These are phyloP conservation scores for Drosophila funebris DNA, from an alignment of 1,140 invertebrate genomes.

Conservation along the genomic window DNA sequence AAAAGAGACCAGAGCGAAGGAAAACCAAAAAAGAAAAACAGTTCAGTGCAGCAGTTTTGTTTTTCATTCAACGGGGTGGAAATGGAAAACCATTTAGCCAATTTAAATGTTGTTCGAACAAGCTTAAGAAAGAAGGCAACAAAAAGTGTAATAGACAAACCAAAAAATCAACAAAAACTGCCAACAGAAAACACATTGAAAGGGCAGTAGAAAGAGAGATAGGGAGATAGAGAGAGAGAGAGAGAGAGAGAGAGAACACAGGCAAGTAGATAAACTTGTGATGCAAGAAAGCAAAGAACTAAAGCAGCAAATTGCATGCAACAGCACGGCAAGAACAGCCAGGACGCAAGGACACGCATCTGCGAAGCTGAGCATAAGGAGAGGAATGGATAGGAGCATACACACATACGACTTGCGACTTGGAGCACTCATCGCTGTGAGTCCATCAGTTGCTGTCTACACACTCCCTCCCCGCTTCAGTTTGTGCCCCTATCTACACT, in stretches of 20 bases:
- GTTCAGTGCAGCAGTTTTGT: background rate
- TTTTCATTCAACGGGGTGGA: conserved; percentile 4
- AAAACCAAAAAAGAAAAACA: background rate
- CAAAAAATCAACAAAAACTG: conserved; percentile 49
- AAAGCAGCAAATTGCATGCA: conserved; percentile 54
- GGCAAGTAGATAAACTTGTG: conserved; percentile 26
- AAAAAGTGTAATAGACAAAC: conserved; percentile 48
- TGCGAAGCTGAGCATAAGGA: background rate
- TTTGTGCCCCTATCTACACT: conserved; percentile 34
- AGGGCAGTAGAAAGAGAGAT: background rate
- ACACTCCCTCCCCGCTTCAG: background rate
- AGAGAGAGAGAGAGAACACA: background rate
- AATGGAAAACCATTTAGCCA: conserved; percentile 66
- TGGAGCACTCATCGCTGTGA: conserved; percentile 12
- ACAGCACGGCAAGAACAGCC: conserved; percentile 43
- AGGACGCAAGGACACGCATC: conserved; percentile 35
- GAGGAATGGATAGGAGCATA: no score
- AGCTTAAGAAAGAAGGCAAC: conserved; percentile 24
- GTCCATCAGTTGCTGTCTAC: conserved; percentile 33
- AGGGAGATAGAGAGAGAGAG: background rate
- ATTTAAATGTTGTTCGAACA: conserved; percentile 66
- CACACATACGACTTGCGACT: conserved; percentile 12
- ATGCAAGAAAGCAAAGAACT: conserved; percentile 19
- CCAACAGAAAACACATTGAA: background rate
- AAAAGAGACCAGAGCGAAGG: background rate